phyloP scores from a whole-genome alignment of 2,797 vertebrate genomes.

The Pangasius mekongensis region DNA sequence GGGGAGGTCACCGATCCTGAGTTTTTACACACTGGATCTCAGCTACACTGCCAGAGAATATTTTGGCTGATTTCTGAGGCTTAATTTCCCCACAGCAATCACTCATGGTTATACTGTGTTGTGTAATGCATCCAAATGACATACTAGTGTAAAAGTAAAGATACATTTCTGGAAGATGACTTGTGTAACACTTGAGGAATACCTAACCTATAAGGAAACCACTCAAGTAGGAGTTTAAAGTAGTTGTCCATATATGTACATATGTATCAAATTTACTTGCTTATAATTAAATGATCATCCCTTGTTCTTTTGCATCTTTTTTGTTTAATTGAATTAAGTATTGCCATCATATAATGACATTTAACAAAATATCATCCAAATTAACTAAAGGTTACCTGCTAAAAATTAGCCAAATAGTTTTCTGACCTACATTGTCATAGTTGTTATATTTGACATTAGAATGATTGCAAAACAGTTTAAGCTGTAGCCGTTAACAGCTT shows the following conservation, averaged over 20 bases:
- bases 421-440: background rate
- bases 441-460: background rate
- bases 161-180: background rate
- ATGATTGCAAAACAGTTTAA: background rate
- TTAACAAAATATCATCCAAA: background rate
- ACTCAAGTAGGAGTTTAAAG: background rate
- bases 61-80: background rate
- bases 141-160: background rate
- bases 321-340: background rate
- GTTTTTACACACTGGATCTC: background rate
- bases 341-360: background rate
- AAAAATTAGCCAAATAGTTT: background rate
- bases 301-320: background rate
- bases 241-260: background rate
- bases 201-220: background rate
- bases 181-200: background rate
- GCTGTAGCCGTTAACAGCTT: background rate
- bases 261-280: background rate
- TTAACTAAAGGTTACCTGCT: background rate
- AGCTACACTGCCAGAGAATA: conserved; percentile 12
- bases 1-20: background rate
- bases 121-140: background rate
- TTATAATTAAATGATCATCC: background rate
- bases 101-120: conserved; percentile 6
- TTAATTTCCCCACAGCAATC: conserved; percentile 3